Base-by-base conservation (phyloP, 1,140 invertebrate genomes). In the Hyphantria cunea region DNA sequence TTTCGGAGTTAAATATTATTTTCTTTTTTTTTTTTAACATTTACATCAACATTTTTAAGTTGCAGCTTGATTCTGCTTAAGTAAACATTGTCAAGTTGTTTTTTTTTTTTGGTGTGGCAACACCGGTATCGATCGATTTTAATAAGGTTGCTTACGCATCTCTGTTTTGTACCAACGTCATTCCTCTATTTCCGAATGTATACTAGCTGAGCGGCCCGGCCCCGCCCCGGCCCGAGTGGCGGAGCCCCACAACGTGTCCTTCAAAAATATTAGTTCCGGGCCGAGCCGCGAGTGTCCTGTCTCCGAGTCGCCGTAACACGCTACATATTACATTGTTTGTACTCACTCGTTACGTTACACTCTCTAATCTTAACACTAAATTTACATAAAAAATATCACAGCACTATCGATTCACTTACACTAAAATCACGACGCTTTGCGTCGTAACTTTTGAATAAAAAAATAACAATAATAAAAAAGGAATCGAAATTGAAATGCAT, bases 301-400 rank as follows among this genome's bases (percentile, higher is more conserved):
- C 49, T 52, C 39, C 31, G 39, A 47, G 42, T 45, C 55, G 56
- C 56, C 56, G 48, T 14, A 15, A 34, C 62, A 50, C 62, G 62
- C 52, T 42, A 55, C 53, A 25, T 15, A 76, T 74, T 79, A 80
- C 76, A 73, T 68, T 72, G 68, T 86, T 89, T 89, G 84, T 89
- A 87, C 82, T 87, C 75, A 76, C 70, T 80, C 71, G 66, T 81
- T 80, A 48, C 78, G 63, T 84, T 80, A 80, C 82, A 76, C 80
- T 78, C 75, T 68, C 76, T 79, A 85, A 68, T 66, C 86, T 89
- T 86, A 81, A 74, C 68, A 74, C 83, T 88, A 87, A 81, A 86
- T 89, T 83, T 89, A 89, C 84, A 89, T 86, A 88, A 69, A 88
- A 88, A 89, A 89, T 89, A 89, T 89, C 86, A 89, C 86, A 89